Evolutionary conservation across 2,797 vertebrate species (phyloP).

Genomic region (Amazona finschi): DNA sequence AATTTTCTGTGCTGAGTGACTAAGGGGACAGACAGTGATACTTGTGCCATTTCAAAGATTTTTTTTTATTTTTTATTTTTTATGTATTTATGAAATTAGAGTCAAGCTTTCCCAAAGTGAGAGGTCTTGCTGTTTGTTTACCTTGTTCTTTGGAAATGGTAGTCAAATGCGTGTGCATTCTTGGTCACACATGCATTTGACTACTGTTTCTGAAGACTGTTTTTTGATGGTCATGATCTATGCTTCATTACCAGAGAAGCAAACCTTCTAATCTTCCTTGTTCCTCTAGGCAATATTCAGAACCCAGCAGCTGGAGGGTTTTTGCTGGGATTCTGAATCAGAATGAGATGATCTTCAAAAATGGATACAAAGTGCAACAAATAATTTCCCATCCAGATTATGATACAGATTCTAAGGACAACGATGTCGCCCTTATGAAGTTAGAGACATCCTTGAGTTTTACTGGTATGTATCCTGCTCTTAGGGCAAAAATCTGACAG

Average conservation of each 20-base stretch:
- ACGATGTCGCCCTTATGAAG: slow-evolving; percentile 86
- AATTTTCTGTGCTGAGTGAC: slow-evolving; percentile 41
- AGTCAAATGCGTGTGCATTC: background rate
- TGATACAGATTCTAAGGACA: slow-evolving; percentile 72
- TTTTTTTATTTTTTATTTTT: background rate
- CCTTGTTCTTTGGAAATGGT: background rate
- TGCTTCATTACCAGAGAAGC: background rate
- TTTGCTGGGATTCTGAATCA: slow-evolving; percentile 75
- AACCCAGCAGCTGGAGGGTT: slow-evolving; percentile 72
- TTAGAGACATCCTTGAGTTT: slow-evolving; percentile 71
- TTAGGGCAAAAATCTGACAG: background rate
- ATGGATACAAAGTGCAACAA: slow-evolving; percentile 58
- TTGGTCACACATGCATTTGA: background rate
- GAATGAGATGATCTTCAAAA: slow-evolving; percentile 48
- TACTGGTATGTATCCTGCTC: slow-evolving; percentile 67
- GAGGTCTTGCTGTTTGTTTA: background rate
- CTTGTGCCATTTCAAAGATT: background rate
- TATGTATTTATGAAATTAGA: background rate
- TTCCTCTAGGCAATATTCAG: slow-evolving; percentile 45
- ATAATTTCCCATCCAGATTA: slow-evolving; percentile 79
- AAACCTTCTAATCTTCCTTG: background rate
- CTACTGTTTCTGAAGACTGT: background rate
- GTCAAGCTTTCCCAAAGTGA: background rate
- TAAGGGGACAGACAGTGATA: background rate
- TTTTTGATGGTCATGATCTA: background rate